phyloP scores from a whole-genome alignment of 2,797 vertebrate genomes.

The Urophycis tenuis region DNA sequence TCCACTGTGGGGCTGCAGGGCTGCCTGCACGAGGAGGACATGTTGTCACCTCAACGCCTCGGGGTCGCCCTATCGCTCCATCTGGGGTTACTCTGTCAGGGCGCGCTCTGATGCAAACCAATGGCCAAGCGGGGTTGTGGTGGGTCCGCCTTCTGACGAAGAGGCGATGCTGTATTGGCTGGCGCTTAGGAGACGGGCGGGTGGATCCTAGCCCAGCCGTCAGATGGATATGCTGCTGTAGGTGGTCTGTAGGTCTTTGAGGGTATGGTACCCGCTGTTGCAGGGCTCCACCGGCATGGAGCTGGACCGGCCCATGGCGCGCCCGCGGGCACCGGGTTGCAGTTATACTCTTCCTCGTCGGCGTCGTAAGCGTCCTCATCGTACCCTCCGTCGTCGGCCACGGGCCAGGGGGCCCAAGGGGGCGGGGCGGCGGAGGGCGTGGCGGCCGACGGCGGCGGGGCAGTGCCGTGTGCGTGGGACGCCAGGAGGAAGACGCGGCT shows the following conservation, averaged over 20 bases:
- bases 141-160: too few relatives aligned
- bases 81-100: too few relatives aligned
- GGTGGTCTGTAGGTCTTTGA: constrained; percentile 68
- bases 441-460: not conserved
- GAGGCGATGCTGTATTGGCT: not conserved
- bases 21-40: too few relatives aligned
- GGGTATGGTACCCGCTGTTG: constrained; percentile 62
- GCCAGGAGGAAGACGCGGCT: not conserved
- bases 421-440: too few relatives aligned
- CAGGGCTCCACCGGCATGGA: constrained; percentile 60
- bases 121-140: too few relatives aligned
- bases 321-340: not conserved
- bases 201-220: constrained; percentile 16
- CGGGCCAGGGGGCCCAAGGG: not conserved
- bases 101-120: too few relatives aligned
- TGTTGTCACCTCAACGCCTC: too few relatives aligned
- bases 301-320: constrained; percentile 50
- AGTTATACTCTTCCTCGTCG: constrained; percentile 25
- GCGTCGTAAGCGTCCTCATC: constrained; percentile 20
- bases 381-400: not conserved
- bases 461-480: not conserved
- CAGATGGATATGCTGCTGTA: constrained; percentile 72
- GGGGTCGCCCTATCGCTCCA: too few relatives aligned
- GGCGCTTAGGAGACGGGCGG: not conserved
- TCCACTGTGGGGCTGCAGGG: too few relatives aligned